Base-by-base conservation (phyloP, 2,888 invertebrate genomes). In the Cinara cedri region DNA sequence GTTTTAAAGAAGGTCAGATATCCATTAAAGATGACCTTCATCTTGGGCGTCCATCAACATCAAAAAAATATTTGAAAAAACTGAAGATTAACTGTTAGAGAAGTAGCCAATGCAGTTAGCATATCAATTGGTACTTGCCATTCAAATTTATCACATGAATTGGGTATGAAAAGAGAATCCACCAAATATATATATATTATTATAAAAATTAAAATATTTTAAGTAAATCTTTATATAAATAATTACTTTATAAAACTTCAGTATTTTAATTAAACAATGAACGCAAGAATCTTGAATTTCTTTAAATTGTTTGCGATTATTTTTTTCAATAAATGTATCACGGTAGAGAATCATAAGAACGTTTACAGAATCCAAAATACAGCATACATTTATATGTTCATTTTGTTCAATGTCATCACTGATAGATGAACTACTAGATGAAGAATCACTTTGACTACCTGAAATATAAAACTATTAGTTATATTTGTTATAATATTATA, bases 231-330 rank as follows among this genome's bases (percentile, higher is more conserved):
- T 34, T 34, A 34, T 34, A 34, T 11, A 55, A 24, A 71, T 70
- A 9, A 74, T 65, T 78, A 78, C 76, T 46, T 78, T 78, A 68
- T 46, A 78, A 0, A 68, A 16, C 34, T 78, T 68, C 4, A 78
- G 10, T 16, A 60, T 0, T 78, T 57, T 78, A 34, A 60, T 57
- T 21, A 78, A 49, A 78, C 57, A 68, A 3, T 34, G 26, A 21
- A 19, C 8, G 16, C 68, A 78, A 57, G 60, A 26, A 78, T 57
- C 34, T 49, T 60, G 68, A 68, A 78, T 34, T 24, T 78, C 60
- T 46, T 57, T 60, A 16, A 68, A 49, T 68, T 68, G 19, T 49
- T 78, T 13, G 16, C 8, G 26, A 49, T 57, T 21, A 8, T 24
- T 21, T 44, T 76, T 66, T 24, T 68, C 26, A n/a, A 34, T 78